Conservation (phyloP, 2,797 vertebrate species). For the Ciconia nigra region DNA sequence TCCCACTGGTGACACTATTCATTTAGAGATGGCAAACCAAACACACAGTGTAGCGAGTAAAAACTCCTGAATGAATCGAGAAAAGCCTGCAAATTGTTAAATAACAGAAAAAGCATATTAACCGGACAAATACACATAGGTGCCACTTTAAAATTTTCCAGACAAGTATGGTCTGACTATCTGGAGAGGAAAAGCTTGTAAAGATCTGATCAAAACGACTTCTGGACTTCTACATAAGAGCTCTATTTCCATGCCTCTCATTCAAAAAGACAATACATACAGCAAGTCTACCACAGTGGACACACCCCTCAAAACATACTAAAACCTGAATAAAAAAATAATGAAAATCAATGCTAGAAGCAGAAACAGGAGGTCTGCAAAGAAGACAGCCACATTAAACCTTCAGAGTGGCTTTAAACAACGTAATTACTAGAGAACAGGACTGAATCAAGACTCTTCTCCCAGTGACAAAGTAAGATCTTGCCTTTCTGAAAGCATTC, state of each 20-base stretch:
- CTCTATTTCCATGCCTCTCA: not conserved
- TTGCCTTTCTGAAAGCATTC: not conserved
- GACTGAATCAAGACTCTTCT: not conserved
- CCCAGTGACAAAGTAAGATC: not conserved
- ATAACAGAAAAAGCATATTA: not conserved
- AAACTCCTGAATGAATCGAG: accelerated
- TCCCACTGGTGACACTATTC: not conserved
- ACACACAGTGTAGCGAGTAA: not conserved
- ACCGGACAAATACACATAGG: not conserved
- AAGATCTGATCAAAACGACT: not conserved
- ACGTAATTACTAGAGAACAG: not conserved
- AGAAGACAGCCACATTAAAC: not conserved
- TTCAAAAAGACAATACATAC: not conserved
- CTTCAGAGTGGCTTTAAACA: not conserved
- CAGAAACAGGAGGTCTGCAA: not conserved
- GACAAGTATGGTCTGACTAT: not conserved
- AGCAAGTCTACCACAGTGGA: not conserved
- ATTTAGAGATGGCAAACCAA: not conserved
- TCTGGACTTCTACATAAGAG: not conserved
- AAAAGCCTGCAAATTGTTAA: not conserved
- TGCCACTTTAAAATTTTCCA: not conserved
- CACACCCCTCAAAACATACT: not conserved
- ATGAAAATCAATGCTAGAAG: not conserved
- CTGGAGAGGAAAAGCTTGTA: not conserved
- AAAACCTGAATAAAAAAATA: not conserved